Conservation (phyloP, 2,797 vertebrate genomes). For the Molossus molossus region DNA sequence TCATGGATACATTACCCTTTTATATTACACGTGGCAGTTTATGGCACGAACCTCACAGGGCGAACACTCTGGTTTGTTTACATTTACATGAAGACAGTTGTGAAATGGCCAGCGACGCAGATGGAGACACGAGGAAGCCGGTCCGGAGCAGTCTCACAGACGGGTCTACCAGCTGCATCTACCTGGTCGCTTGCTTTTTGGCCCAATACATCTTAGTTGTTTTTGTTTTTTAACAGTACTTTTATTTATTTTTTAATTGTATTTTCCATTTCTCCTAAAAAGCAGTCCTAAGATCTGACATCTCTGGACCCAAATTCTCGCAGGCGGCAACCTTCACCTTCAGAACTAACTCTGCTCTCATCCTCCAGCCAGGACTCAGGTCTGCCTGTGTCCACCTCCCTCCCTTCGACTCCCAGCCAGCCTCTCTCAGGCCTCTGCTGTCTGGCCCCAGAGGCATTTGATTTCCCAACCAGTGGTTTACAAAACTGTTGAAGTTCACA, state of each 20-base stretch:
- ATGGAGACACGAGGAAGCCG: not conserved
- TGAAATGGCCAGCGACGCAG: not conserved
- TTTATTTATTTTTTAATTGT: not conserved
- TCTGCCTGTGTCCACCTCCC: not conserved
- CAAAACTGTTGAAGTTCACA: constrained; percentile 42
- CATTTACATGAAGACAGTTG: not conserved
- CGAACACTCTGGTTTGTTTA: not conserved
- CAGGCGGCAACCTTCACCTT: not conserved
- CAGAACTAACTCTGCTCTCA: too few relatives aligned
- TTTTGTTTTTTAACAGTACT: not conserved
- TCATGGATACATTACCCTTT: not conserved
- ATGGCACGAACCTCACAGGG: not conserved
- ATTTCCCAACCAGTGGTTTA: constrained; percentile 24
- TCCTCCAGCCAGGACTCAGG: rapidly evolving
- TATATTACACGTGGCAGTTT: not conserved
- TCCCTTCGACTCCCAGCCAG: not conserved
- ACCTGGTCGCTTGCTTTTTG: not conserved
- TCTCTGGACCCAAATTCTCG: not conserved
- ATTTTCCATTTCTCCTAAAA: constrained; percentile 42
- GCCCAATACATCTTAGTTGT: not conserved
- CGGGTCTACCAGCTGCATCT: not conserved
- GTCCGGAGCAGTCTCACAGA: not conserved
- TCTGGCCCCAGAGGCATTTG: not conserved
- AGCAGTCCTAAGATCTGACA: not conserved
- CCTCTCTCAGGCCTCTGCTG: not conserved